These are phyloP conservation scores for Brachyopa scutellaris DNA, from an alignment of 2,888 invertebrate species.

Conservation along the genomic window DNA sequence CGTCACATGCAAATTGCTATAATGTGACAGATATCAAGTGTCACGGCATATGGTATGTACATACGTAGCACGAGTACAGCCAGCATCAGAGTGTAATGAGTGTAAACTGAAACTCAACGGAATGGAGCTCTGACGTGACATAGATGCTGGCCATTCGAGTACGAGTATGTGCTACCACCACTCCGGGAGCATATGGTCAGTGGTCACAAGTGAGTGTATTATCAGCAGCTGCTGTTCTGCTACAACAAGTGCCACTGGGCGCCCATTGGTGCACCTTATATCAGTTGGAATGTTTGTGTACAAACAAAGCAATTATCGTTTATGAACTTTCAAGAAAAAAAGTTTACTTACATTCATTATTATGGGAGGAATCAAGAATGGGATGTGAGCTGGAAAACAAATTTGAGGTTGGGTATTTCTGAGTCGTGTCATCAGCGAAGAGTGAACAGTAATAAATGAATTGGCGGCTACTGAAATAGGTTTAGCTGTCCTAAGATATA, in stretches of 20 bases:
- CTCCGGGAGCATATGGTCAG: slow-evolving; percentile 50
- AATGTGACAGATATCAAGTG: slow-evolving; percentile 72
- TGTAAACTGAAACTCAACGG: slow-evolving; percentile 33
- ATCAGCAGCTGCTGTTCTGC: slow-evolving; percentile 37
- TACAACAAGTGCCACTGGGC: slow-evolving; percentile 39
- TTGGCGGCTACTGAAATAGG: no score
- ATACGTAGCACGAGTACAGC: no score
- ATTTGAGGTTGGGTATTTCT: no score
- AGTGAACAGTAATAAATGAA: no score
- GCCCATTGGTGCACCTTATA: slow-evolving; percentile 41
- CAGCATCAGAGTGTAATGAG: slow-evolving; percentile 19
- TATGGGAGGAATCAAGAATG: no score
- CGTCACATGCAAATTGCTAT: slow-evolving; percentile 70
- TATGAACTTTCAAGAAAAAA: slow-evolving; percentile 19
- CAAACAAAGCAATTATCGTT: slow-evolving; percentile 41
- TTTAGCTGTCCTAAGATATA: no score
- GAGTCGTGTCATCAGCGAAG: no score
- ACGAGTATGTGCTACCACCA: no score
- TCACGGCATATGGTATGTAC: no score
- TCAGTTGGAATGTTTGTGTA: slow-evolving; percentile 32
- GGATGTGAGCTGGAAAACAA: no score
- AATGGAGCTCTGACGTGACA: not conserved
- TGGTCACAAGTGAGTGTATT: slow-evolving; percentile 33
- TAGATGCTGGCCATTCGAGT: no score
- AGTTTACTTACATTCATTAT: no score